A percentile compares a stretch with the other conserved stretches of the same genome.
phyloP scores from a whole-genome alignment of 2,797 vertebrate genomes.

The Harpagifer antarcticus region DNA sequence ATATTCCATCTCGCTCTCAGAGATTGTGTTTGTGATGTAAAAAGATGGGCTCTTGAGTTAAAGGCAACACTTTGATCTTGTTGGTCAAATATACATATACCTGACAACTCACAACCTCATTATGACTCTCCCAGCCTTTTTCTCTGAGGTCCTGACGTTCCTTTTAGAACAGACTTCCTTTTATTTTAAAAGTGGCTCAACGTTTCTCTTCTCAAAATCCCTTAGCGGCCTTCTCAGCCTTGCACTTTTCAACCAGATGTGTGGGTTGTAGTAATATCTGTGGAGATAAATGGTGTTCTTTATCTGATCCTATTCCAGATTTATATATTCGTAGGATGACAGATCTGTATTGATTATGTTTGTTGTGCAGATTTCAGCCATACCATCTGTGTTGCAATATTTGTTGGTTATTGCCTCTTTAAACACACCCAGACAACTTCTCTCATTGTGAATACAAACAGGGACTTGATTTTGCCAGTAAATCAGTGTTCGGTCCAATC shows the following conservation, averaged over 20 bases:
- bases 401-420: slow-evolving; percentile 42
- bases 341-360: slow-evolving; percentile 29
- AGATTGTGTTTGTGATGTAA: not conserved
- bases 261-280: slow-evolving; percentile 11
- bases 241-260: slow-evolving; percentile 3
- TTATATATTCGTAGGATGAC: slow-evolving; percentile 18
- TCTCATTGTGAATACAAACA: slow-evolving; percentile 76
- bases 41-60: not conserved
- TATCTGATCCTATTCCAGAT: slow-evolving; percentile 35
- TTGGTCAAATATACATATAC: not conserved
- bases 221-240: not conserved
- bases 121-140: not conserved
- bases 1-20: not conserved
- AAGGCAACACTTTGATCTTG: slow-evolving; percentile 1
- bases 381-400: slow-evolving; percentile 30
- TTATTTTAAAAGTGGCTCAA: not conserved
- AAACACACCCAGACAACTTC: slow-evolving; percentile 51
- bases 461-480: slow-evolving; percentile 42
- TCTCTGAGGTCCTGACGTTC: not conserved
- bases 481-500: slow-evolving; percentile 28
- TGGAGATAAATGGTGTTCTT: slow-evolving; percentile 16
- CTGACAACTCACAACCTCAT: not conserved
- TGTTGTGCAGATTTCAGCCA: slow-evolving; percentile 41
- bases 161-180: slow-evolving; percentile 15
- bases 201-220: not conserved